Conservation (phyloP, 1,140 invertebrate genomes). For the Solen grandis region DNA sequence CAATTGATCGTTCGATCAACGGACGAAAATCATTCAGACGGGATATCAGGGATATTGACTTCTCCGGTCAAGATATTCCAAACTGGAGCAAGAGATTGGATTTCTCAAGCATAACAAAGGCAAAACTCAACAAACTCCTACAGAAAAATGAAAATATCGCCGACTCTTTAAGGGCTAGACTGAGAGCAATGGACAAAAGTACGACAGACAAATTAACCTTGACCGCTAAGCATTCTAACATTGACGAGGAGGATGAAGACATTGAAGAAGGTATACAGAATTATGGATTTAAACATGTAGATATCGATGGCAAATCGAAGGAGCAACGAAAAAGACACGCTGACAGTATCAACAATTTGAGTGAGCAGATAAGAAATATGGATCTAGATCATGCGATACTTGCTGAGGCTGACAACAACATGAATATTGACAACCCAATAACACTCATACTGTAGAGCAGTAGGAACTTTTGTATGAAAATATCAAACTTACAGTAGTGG, state of each 20-base stretch:
- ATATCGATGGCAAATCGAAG: constrained; percentile 34
- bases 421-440: neutral
- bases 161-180: neutral
- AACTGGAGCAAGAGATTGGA: constrained; percentile 4
- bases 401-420: neutral
- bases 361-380: neutral
- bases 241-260: neutral
- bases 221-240: neutral
- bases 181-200: neutral
- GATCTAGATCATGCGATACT: neutral
- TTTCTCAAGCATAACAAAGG: constrained; percentile 4
- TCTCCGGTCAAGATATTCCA: constrained; percentile 31
- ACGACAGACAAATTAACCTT: neutral
- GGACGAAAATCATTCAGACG: neutral
- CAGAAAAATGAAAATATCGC: neutral
- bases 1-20: neutral
- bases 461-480: no score
- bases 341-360: neutral
- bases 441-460: neutral
- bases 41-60: constrained; percentile 28
- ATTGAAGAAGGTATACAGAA: constrained; percentile 5
- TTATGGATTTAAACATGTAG: constrained; percentile 19
- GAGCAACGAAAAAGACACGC: neutral
- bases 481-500: no score
- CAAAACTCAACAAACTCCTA: constrained; percentile 10